Evolutionary conservation across 2,797 vertebrate species (phyloP), one percentile per base, ranked within the genome.

Genomic region (Loriculus beryllinus): DNA sequence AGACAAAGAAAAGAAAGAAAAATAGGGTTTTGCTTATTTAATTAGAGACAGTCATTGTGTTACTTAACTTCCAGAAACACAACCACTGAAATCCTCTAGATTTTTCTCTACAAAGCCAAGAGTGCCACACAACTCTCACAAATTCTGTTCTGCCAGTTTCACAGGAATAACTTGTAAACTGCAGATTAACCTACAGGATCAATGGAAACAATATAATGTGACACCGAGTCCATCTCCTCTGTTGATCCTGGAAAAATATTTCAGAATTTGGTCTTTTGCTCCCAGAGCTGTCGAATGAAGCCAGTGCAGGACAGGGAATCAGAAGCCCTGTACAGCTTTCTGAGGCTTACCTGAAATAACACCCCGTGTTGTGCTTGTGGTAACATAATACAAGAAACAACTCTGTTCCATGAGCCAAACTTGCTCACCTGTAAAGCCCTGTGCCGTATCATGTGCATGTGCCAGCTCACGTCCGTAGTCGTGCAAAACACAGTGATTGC

Each of bases 271-370:
- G 65, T 47, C 65, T 79, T 76, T 48, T 76, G 39, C 25, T 91
- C 62, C 82, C 69, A 75, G 90, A 88, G 70, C 82, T 90, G 90
- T 43, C 49, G 83, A 51, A 76, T 1, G 20, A 83, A 92, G 79
- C 57, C 79, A 75, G 62, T 0, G 47, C 43, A 90, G 76, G 88
- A 75, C 76, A 89, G 10, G 0, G 0, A 81, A 39, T 43, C 65
- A 78, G 62, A 71, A 65, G 65, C 12, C 31, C 76, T 26, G 65
- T 12, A 28, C 1, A 23, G 18, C 65, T 65, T 92, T 48, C 62
- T 65, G 45, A 86, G 65, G 54, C 39, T 92, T 48, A 89, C 91
- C 82, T 93, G 85, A 94, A 83, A 86, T 79, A 92, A 86, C 31
- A 80, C 7, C 39, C 57, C 2, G 1, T 10, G 48, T 71, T 75